Evolutionary conservation across 2,113 vertebrate species (phyloP).

Genomic region (Nematolebias whitei): DNA sequence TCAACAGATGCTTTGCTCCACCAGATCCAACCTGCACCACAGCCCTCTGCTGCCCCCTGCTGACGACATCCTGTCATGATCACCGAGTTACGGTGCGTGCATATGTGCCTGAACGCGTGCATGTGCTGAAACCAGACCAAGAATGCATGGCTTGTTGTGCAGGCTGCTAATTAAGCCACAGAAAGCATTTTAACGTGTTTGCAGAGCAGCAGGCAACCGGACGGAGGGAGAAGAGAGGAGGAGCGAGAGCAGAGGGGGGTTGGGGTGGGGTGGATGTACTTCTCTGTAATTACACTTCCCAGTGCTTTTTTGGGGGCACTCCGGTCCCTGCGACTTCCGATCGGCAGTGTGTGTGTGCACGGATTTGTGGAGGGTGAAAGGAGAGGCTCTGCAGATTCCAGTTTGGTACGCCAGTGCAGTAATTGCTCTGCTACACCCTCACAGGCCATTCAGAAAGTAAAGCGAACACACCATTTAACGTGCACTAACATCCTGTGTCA

Average conservation of each 20-base stretch:
- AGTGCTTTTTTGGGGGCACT: constrained; percentile 39
- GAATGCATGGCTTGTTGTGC: constrained; percentile 79
- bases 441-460: constrained; percentile 68
- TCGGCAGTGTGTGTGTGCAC: constrained; percentile 34
- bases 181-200: constrained; percentile 78
- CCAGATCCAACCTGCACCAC: constrained; percentile 16
- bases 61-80: constrained; percentile 27
- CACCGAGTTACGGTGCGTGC: constrained; percentile 1
- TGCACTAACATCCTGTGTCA: constrained; percentile 39
- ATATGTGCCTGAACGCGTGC: constrained; percentile 18
- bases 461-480: constrained; percentile 25
- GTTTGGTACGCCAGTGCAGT: constrained; percentile 52
- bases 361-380: constrained; percentile 35
- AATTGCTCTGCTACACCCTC: constrained; percentile 68
- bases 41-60: constrained; percentile 66
- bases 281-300: constrained; percentile 78
- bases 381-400: constrained; percentile 58
- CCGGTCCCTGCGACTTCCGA: constrained; percentile 54
- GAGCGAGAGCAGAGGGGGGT: constrained; percentile 17
- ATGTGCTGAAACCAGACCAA: constrained; percentile 64
- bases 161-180: constrained; percentile 81
- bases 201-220: constrained; percentile 81
- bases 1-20: constrained; percentile 32
- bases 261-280: constrained; percentile 47
- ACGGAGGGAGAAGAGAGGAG: constrained; percentile 67